Evolutionary conservation across 2,797 vertebrate species (phyloP).

Genomic region (Catamblyrhynchus diadema): DNA sequence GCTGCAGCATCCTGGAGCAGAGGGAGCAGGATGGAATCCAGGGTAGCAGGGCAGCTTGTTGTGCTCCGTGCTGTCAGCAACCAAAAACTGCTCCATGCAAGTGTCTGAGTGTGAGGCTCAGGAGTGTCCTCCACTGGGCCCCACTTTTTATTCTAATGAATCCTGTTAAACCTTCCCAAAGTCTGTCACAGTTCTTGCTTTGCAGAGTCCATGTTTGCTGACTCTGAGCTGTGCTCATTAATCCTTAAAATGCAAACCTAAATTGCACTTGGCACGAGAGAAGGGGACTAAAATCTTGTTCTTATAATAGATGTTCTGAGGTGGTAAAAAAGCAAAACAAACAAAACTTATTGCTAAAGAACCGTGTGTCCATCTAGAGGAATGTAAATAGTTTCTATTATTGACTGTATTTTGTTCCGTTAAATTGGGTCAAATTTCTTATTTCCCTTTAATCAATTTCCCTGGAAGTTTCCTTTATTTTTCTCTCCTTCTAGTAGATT

Average conservation of each 20-base stretch:
- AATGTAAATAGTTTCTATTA: conserved; percentile 51
- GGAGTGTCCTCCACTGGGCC: background rate
- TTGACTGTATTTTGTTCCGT: conserved; percentile 39
- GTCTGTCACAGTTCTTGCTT: background rate
- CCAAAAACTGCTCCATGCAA: background rate
- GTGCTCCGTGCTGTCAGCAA: background rate
- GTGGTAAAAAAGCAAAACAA: conserved; percentile 47
- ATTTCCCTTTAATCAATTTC: conserved; percentile 66
- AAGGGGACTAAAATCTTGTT: conserved; percentile 1
- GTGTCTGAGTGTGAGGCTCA: background rate
- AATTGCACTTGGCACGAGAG: background rate
- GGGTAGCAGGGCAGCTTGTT: background rate
- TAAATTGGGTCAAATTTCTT: conserved; percentile 48
- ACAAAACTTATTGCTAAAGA: conserved; percentile 49
- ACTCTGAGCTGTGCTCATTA: background rate
- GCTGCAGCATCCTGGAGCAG: background rate
- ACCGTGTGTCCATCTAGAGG: conserved; percentile 28
- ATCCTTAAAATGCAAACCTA: background rate
- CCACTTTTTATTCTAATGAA: background rate
- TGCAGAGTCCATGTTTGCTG: background rate
- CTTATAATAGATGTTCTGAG: conserved; percentile 44
- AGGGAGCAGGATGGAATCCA: background rate
- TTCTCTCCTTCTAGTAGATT: conserved; percentile 65
- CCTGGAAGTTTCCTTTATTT: conserved; percentile 70
- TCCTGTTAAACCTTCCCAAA: background rate